Evolutionary conservation across 2,888 invertebrate genomes (phyloP).

Genomic region (Zeuzera pyrina): DNA sequence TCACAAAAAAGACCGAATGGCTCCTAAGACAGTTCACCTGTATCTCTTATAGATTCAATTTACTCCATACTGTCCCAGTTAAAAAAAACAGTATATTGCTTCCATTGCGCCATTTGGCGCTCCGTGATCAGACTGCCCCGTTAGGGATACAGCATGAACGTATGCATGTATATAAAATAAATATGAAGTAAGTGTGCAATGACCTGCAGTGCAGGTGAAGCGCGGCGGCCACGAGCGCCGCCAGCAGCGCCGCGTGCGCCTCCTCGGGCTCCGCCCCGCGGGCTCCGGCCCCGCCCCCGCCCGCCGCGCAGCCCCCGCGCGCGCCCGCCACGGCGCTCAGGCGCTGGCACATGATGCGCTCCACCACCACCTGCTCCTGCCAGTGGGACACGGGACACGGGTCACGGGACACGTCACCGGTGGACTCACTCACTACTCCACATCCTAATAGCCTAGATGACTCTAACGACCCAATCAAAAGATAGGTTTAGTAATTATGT

Average conservation of each 20-base stretch:
- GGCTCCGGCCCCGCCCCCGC: slow-evolving; percentile 15
- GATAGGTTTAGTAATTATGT: no score
- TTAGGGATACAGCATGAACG: no score
- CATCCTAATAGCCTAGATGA: no score
- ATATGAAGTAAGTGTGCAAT: slow-evolving; percentile 1
- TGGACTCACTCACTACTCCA: slow-evolving; percentile 26
- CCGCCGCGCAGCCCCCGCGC: slow-evolving; percentile 14
- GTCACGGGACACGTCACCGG: background rate
- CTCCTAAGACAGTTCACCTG: no score
- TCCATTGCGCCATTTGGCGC: no score
- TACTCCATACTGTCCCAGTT: no score
- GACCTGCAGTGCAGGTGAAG: slow-evolving; percentile 46
- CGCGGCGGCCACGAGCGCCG: slow-evolving; percentile 48
- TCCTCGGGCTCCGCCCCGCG: slow-evolving; percentile 15
- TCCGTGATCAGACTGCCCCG: no score
- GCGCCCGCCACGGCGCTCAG: slow-evolving; percentile 19
- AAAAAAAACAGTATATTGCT: no score
- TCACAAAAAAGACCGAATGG: no score
- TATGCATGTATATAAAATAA: background rate
- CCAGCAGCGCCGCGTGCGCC: slow-evolving; percentile 33
- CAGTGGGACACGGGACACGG: background rate
- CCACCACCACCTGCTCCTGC: slow-evolving; percentile 57
- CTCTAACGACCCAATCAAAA: no score
- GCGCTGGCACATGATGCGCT: slow-evolving; percentile 43
- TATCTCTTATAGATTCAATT: no score